These are phyloP conservation scores for Rambutsinella grinnellia DNA, from an alignment of 2,888 invertebrate genomes.

Conservation along the genomic window DNA sequence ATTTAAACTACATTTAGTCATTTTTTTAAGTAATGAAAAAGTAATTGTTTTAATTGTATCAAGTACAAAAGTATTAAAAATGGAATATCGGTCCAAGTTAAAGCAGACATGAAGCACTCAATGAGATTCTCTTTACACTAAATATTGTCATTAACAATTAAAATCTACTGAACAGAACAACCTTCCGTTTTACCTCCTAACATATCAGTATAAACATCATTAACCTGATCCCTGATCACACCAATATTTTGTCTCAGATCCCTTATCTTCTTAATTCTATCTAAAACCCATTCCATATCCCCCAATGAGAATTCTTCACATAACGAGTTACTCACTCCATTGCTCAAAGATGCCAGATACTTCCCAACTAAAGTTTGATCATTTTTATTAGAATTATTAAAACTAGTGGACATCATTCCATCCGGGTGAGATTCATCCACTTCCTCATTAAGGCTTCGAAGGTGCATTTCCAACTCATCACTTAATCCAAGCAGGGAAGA, in stretches of 20 bases:
- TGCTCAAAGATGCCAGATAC: conserved; percentile 22
- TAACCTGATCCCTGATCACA: conserved; percentile 45
- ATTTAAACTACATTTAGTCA: no score
- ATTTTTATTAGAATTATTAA: conserved; percentile 3
- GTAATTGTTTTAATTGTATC: no score
- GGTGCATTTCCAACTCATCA: conserved; percentile 54
- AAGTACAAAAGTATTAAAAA: conserved; percentile 1
- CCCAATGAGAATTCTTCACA: conserved; percentile 28
- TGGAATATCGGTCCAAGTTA: neutral
- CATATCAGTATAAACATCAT: conserved; percentile 59
- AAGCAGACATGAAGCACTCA: neutral
- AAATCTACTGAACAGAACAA: conserved; percentile 47
- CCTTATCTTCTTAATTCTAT: conserved; percentile 53
- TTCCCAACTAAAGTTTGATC: conserved; percentile 22
- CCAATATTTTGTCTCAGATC: conserved; percentile 52
- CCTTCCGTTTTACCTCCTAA: conserved; percentile 51
- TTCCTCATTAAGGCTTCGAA: conserved; percentile 24
- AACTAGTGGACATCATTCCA: neutral
- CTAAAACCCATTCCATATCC: conserved; percentile 58
- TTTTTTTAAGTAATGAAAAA: no score
- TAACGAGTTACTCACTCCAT: neutral
- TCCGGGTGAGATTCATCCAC: neutral
- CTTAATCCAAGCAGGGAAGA: conserved; percentile 56
- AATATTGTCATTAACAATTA: neutral
- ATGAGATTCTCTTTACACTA: neutral